Base-by-base conservation (phyloP, 1,140 invertebrate species). In the Harlomillsia oculata region DNA sequence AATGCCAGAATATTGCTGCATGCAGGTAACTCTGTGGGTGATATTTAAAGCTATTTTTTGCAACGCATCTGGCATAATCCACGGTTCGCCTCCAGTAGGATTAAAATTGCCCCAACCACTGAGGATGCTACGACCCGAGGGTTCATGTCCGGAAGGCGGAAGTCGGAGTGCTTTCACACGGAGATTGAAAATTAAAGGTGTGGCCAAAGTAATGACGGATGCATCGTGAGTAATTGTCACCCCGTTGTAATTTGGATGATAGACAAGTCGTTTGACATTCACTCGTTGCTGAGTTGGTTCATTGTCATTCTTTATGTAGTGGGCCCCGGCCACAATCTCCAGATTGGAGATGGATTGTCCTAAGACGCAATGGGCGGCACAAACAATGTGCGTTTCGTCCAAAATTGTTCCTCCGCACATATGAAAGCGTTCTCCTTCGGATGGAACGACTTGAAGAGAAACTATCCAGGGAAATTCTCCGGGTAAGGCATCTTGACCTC, bases 381-480 rank as follows among this genome's bases (percentile, higher is more conserved):
- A 44, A 13, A 58, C n/a, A 2, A 58, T 36, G 16, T 51, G 49
- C 1, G 30, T 45, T 5, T 39, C 34, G 20, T 52, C 49, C 1
- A 39, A 13, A 26, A 52, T 52, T 20, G 20, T 28, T 6, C 49
- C 49, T 3, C 49, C 49, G 16, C 49, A 52, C n/a, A 39, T 26
- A 41, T 52, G 37, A 13, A 21, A 8, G 5, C 3, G 1, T 43
- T 23, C 14, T 5, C 18, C 20, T 2, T n/a, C 32, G 9, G 23
- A 36, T n/a, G n/a, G n/a, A n/a, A n/a, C n/a, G n/a, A n/a, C n/a
- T 45, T 52, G 41, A 18, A 58, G 14, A 16, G 34, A 53, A 5
- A 58, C 36, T 58, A 51, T 46, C 18, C 32, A 52, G 5, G 56
- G 56, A 36, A 58, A 58, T 52, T 58, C 48, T 1, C 48, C 39